Conservation (phyloP, 2,888 invertebrate genomes). For the Caenorhabditis sp. region DNA sequence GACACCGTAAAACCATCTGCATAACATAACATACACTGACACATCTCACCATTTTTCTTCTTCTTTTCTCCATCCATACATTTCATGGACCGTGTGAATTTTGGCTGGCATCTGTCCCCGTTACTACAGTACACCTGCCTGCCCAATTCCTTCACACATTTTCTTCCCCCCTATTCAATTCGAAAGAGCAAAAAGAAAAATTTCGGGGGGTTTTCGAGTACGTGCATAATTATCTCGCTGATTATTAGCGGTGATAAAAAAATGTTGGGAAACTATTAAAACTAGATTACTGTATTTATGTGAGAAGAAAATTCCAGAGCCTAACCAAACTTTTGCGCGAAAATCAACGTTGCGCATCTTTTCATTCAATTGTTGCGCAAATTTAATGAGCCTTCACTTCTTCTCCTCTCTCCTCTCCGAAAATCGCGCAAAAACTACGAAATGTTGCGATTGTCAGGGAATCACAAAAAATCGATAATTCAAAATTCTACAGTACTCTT, state of each 20-base stretch:
- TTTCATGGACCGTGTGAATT: conserved; percentile 1
- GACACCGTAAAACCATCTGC: not conserved
- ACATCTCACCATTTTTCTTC: not conserved
- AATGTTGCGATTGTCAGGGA: not conserved
- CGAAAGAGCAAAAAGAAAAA: not conserved
- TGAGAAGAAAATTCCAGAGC: not conserved
- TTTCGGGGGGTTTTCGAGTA: not conserved
- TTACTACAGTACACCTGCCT: conserved; percentile 1
- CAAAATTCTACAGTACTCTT: not conserved
- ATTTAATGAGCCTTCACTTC: not conserved
- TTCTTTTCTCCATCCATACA: not conserved
- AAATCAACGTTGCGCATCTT: not conserved
- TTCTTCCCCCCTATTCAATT: not conserved
- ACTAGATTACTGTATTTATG: too few species aligned
- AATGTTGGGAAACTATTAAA: not conserved
- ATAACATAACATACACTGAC: not conserved
- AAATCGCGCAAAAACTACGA: not conserved
- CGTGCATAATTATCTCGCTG: not conserved
- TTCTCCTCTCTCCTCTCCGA: not conserved
- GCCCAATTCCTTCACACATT: not conserved
- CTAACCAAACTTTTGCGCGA: not conserved
- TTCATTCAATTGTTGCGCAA: conserved; percentile 1
- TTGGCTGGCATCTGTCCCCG: not conserved
- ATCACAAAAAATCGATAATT: too few species aligned
- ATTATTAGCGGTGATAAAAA: not conserved